These are phyloP conservation scores for Barbus barbus DNA, from an alignment of 2,113 vertebrate species.

Conservation along the genomic window DNA sequence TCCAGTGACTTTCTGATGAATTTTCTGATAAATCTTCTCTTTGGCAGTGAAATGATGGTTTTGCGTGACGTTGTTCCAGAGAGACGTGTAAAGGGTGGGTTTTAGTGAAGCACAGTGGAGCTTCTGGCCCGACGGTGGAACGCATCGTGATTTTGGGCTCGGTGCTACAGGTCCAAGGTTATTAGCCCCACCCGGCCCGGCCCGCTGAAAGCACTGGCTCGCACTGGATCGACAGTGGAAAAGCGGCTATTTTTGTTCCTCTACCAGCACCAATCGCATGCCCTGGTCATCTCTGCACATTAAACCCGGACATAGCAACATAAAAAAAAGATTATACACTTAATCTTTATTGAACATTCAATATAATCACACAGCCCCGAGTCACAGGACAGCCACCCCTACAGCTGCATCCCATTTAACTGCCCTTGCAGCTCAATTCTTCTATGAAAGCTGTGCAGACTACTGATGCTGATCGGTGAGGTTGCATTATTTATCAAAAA, in stretches of 20 bases:
- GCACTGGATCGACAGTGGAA: too few species aligned
- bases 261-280: neutral
- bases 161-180: too few species aligned
- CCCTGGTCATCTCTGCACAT: neutral
- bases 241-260: neutral
- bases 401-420: slow-evolving; percentile 1
- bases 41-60: too few species aligned
- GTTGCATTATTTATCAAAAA: slow-evolving; percentile 48
- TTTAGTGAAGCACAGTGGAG: too few species aligned
- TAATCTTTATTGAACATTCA: neutral
- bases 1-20: too few species aligned
- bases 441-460: neutral
- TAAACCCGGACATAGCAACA: neutral
- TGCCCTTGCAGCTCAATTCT: neutral
- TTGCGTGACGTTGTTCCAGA: too few species aligned
- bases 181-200: too few species aligned
- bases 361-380: neutral
- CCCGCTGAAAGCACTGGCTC: too few species aligned
- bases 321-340: neutral
- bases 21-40: too few species aligned
- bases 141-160: too few species aligned
- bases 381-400: neutral
- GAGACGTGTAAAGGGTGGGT: too few species aligned
- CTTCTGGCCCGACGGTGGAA: too few species aligned
- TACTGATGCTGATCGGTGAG: neutral